These are phyloP conservation scores for Oxystoma pomonae DNA, from an alignment of 2,888 invertebrate species.

Conservation along the genomic window DNA sequence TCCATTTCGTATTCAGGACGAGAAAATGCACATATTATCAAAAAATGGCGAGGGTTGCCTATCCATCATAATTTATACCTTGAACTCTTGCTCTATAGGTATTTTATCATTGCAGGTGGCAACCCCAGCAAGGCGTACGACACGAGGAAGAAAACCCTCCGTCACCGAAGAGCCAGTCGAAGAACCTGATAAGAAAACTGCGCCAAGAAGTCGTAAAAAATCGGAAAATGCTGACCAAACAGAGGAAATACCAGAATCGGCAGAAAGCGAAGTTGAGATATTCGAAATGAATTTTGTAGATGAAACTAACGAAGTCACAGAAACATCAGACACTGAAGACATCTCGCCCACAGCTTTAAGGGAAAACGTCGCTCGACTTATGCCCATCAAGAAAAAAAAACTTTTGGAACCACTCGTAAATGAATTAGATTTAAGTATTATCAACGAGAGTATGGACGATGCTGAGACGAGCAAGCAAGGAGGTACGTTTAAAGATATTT, in stretches of 20 bases:
- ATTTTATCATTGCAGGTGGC: background rate
- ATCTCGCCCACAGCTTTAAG: background rate
- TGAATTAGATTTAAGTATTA: constrained; percentile 28
- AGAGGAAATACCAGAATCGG: constrained; percentile 13
- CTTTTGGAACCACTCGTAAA: constrained; percentile 17
- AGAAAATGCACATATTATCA: no score
- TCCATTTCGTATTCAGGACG: no score
- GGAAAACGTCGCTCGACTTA: constrained; percentile 12
- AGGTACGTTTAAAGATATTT: constrained; percentile 6
- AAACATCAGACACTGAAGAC: background rate
- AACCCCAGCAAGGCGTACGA: background rate
- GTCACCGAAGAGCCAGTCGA: constrained; percentile 16
- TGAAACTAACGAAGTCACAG: constrained; percentile 14
- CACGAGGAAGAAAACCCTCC: constrained; percentile 16
- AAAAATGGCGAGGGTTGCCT: no score
- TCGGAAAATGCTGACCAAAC: constrained; percentile 16
- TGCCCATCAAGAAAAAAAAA: constrained; percentile 21
- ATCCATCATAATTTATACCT: no score
- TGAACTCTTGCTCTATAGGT: no score
- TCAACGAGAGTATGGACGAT: constrained; percentile 27
- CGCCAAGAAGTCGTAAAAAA: constrained; percentile 18
- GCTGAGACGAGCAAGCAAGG: constrained; percentile 12
- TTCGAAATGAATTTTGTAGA: constrained; percentile 8
- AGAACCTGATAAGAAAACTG: constrained; percentile 16
- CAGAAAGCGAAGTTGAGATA: constrained; percentile 18